Percentiles rank a stretch among this genome's conserved stretches.
Conservation (phyloP, 2,113 vertebrate genomes). For the Cottus gobio region DNA sequence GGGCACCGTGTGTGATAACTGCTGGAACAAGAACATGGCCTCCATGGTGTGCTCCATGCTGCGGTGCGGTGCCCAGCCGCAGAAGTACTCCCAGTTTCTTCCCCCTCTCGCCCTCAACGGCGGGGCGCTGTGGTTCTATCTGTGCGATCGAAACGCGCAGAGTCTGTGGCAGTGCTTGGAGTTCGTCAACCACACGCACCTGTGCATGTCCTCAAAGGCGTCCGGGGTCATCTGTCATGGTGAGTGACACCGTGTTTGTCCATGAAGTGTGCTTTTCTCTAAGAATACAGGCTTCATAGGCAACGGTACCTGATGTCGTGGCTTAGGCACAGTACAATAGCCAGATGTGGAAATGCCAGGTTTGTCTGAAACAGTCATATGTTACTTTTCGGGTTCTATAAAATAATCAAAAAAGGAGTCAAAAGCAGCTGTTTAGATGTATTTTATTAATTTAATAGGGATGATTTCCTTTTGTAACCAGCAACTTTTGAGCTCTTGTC, state of each 20-base stretch:
- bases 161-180: conserved; percentile 73
- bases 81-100: conserved; percentile 6
- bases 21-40: conserved; percentile 58
- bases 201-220: background rate
- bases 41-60: conserved; percentile 75
- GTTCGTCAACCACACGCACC: rapidly evolving
- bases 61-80: conserved; percentile 27
- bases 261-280: background rate
- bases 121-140: conserved; percentile 36
- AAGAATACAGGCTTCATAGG: background rate
- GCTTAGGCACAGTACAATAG: background rate
- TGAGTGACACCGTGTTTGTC: conserved; percentile 12
- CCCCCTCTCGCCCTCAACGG: conserved; percentile 47
- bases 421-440: background rate
- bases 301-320: background rate
- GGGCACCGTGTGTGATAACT: conserved; percentile 75
- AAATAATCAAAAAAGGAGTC: background rate
- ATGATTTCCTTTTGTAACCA: background rate
- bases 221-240: conserved; percentile 75
- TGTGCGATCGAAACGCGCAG: rapidly evolving
- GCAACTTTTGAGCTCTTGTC: background rate
- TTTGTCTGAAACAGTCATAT: background rate
- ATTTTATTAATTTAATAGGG: background rate
- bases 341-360: background rate
- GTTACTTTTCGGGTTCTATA: background rate